Evolutionary conservation across 1,140 invertebrate genomes (phyloP), one percentile per base, ranked within the genome.

Genomic region (Lasioglossum baleicum): DNA sequence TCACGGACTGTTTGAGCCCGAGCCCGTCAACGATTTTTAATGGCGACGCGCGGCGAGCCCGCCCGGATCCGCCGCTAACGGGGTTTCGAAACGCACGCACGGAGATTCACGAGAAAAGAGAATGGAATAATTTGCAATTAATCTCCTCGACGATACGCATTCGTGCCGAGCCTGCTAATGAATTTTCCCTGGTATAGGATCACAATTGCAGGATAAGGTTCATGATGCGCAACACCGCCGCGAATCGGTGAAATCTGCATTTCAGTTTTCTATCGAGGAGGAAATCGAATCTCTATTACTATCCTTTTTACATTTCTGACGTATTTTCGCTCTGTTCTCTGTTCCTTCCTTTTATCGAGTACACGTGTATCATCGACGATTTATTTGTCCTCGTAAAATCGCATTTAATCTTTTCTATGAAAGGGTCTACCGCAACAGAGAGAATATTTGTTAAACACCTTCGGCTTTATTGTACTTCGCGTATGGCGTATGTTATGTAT

Each of bases 101-200:
- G 35, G 42, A 10, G 7, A 61, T 61, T n/a, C 26, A 51, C 56
- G 75, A n/a, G 13, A 64, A 71, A 53, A 60, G 68, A 71, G 75
- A 71, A 63, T 71, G 66, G 67, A 77, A 77, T 70, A 77, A 77
- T 61, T 77, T 77, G 61, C 51, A 68, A 75, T 75, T 75, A 75
- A 68, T 75, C 64, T 64, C 74, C 35, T 26, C 51, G 64, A 42
- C 35, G 63, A 75, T 67, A 56, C 73, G 73, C 31, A 61, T 60
- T 42, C 66, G 40, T n/a, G 13, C 13, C 11, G 6, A 40, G 17
- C 67, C 67, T 17, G 44, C 10, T 63, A 51, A 56, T 63, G 67
- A 63, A 71, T 77, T 77, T 77, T 70, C 58, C 67, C 63, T 31
- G 75, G 61, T 63, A n/a, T 48, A 17, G 53, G 64, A 69, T 69